Evolutionary conservation across 2,797 vertebrate species (phyloP).

Genomic region (Mycteria americana): DNA sequence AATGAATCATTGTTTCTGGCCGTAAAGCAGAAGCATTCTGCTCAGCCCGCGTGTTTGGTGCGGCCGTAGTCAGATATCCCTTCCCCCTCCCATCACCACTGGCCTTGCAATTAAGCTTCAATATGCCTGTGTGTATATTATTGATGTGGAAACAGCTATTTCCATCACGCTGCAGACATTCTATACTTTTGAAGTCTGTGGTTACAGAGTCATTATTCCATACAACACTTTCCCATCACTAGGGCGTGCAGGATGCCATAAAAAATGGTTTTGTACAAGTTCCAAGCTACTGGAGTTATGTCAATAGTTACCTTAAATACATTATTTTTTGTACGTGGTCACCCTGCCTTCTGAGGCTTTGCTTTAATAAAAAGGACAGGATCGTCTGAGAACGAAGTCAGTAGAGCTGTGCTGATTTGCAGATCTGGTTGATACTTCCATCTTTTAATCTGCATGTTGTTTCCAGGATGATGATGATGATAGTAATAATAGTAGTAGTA

Average conservation of each 20-base stretch:
- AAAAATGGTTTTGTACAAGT: conserved; percentile 24
- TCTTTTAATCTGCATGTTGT: conserved; percentile 25
- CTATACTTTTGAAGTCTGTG: conserved; percentile 62
- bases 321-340: neutral
- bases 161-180: conserved; percentile 42
- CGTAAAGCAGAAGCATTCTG: conserved; percentile 13
- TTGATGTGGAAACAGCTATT: conserved; percentile 48
- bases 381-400: neutral
- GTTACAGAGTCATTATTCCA: conserved; percentile 44
- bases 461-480: neutral
- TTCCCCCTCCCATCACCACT: neutral
- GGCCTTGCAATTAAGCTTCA: conserved; percentile 33
- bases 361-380: neutral
- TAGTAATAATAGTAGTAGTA: neutral
- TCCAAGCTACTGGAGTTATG: conserved; percentile 19
- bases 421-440: conserved; percentile 31
- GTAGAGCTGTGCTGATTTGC: neutral
- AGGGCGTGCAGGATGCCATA: conserved; percentile 53
- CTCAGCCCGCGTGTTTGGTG: neutral
- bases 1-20: conserved; percentile 60
- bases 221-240: conserved; percentile 45
- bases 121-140: conserved; percentile 18
- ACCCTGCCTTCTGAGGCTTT: neutral
- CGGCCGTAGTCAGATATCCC: neutral
- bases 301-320: conserved; percentile 14